These are phyloP conservation scores for Barbus barbus DNA, from an alignment of 2,113 vertebrate species.

Conservation along the genomic window DNA sequence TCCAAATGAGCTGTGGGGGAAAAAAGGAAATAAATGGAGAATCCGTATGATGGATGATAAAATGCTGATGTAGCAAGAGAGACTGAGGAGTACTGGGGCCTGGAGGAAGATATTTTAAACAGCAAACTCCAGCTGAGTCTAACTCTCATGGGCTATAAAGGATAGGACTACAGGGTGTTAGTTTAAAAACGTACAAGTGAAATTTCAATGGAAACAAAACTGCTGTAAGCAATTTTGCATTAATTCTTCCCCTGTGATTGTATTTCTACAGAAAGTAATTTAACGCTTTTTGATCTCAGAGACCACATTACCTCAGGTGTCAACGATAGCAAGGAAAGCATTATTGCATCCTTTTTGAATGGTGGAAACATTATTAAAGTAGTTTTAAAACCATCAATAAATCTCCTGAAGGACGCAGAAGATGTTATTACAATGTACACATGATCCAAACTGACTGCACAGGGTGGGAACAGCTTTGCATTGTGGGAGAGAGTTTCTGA, in stretches of 20 bases:
- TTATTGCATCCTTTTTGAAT: slow-evolving; percentile 27
- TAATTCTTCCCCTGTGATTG: slow-evolving; percentile 54
- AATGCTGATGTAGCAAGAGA: slow-evolving; percentile 30
- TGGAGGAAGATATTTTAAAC: slow-evolving; percentile 41
- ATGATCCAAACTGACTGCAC: slow-evolving; percentile 25
- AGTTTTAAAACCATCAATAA: slow-evolving; percentile 15
- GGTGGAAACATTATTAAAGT: slow-evolving; percentile 10
- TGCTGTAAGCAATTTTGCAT: slow-evolving; percentile 54
- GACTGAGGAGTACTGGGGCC: slow-evolving; percentile 33
- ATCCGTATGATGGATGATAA: neutral
- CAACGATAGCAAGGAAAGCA: slow-evolving; percentile 1
- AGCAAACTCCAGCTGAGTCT: slow-evolving; percentile 38
- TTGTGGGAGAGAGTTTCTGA: slow-evolving; percentile 8
- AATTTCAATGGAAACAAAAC: slow-evolving; percentile 49
- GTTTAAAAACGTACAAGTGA: slow-evolving; percentile 53
- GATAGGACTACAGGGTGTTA: slow-evolving; percentile 52
- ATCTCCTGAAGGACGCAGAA: neutral
- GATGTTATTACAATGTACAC: neutral
- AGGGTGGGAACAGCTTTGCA: slow-evolving; percentile 21
- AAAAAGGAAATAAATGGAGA: neutral
- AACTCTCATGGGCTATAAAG: slow-evolving; percentile 30
- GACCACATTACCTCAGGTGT: too few relatives aligned
- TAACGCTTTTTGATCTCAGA: slow-evolving; percentile 14
- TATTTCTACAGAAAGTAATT: slow-evolving; percentile 46
- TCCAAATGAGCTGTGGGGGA: neutral